Conservation (phyloP, 92 coral and sea anemone genomes). For the Anthopleura xanthogrammica region DNA sequence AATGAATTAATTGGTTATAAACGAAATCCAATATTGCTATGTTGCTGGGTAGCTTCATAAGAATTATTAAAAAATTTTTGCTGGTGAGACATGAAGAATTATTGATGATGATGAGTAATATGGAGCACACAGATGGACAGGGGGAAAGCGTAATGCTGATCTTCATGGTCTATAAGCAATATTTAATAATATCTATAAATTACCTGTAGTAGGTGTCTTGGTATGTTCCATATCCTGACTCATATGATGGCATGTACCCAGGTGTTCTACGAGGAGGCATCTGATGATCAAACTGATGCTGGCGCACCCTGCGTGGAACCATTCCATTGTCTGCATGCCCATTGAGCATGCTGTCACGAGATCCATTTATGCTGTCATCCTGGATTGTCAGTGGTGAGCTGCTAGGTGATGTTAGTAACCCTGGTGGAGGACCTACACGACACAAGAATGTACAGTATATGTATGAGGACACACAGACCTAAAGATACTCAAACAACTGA, state of each 20-base stretch:
- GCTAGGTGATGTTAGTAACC: slow-evolving; percentile 79
- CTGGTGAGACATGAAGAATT: too few relatives aligned
- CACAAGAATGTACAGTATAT: neutral
- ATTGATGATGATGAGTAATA: too few relatives aligned
- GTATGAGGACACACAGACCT: too few relatives aligned
- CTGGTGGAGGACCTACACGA: slow-evolving; percentile 26
- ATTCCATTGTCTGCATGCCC: slow-evolving; percentile 68
- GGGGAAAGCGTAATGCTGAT: too few relatives aligned
- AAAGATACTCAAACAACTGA: neutral
- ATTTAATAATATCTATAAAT: neutral
- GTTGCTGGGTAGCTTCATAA: neutral
- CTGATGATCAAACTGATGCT: slow-evolving; percentile 19
- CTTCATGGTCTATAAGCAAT: too few relatives aligned
- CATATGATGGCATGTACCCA: slow-evolving; percentile 12
- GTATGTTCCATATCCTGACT: slow-evolving; percentile 26
- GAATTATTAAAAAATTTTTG: too few relatives aligned
- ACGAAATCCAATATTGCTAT: neutral
- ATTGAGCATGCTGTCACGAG: slow-evolving; percentile 72
- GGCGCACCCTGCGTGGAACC: slow-evolving; percentile 16
- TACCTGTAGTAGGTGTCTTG: slow-evolving; percentile 18
- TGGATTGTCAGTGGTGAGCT: slow-evolving; percentile 90
- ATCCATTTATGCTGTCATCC: slow-evolving; percentile 75
- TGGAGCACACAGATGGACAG: too few relatives aligned
- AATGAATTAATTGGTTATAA: neutral
- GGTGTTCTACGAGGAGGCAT: slow-evolving; percentile 12